Evolutionary conservation across 2,797 vertebrate species (phyloP), one percentile per base, ranked within the genome.

Genomic region (Sebastes minor): DNA sequence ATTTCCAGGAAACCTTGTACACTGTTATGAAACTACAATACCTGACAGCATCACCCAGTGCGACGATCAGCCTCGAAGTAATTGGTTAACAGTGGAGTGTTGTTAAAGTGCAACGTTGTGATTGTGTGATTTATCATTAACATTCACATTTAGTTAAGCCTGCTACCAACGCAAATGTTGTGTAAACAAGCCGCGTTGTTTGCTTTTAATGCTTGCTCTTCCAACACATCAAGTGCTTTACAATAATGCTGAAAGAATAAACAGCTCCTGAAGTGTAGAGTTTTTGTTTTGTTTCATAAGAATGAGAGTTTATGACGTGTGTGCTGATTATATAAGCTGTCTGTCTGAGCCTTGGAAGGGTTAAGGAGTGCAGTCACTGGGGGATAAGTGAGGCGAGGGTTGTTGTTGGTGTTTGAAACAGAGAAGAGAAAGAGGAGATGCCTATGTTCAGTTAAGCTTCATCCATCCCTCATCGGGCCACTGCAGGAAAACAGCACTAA

Each of bases 321-420:
- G 71, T 73, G 32, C 59, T 63, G 78, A 87, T 88, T 89, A 85
- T 70, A 86, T 83, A 87, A 84, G 53, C 35, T 27, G 33, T 33
- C 73, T 80, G 73, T 62, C 60, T 62, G 66, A 82, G 73, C 56
- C 70, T 59, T 30, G 63, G 77, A 74, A 65, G 80, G 81, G 81
- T 85, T 89, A 88, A 85, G 52, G 52, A 85, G 75, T 69, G 61
- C 65, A 76, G 52, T 80, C 81, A 63, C 61, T 22, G 46, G 57
- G 66, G 81, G 82, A 86, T 82, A 76, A 78, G 82, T 76, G 71
- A 78, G 66, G 11, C 32, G 14, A 76, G 57, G 35, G 73, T n/a
- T 74, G 74, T 35, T 84, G 35, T 32, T 42, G 64, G 20, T 33
- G 11, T 25, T 46, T 30, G 25, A 71, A 52, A 46, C 11, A 28